phyloP scores from a whole-genome alignment of 35 echinoderm and acorn worm species.

The Apostichopus californicus region DNA sequence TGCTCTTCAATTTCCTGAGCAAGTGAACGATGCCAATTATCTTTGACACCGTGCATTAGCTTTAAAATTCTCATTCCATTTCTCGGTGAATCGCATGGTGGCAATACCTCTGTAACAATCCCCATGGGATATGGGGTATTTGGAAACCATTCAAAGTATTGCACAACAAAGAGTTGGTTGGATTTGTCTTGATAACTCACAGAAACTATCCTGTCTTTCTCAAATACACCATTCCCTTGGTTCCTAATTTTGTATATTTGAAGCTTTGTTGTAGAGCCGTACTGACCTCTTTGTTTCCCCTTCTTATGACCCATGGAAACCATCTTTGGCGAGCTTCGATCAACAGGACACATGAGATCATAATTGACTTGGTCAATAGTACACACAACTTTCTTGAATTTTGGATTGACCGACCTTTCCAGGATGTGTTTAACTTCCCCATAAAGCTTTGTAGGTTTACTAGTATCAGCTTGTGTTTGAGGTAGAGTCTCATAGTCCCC shows the following conservation, averaged over 20 bases:
- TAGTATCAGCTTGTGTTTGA: not conserved
- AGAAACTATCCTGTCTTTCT: slow-evolving; percentile 34
- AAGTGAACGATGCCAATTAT: slow-evolving; percentile 57
- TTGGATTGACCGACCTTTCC: slow-evolving; percentile 63
- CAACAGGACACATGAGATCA: slow-evolving; percentile 87
- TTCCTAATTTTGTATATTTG: slow-evolving; percentile 43
- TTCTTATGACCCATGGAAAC: slow-evolving; percentile 52
- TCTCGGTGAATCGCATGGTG: slow-evolving; percentile 53
- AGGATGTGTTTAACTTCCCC: slow-evolving; percentile 75
- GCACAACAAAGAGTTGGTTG: slow-evolving; percentile 89
- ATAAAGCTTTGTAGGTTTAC: slow-evolving; percentile 71
- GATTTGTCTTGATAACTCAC: slow-evolving; percentile 62
- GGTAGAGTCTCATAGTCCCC: slow-evolving; percentile 14
- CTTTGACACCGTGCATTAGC: slow-evolving; percentile 72
- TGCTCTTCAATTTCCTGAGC: slow-evolving; percentile 36
- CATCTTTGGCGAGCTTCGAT: slow-evolving; percentile 84
- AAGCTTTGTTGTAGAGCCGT: not conserved
- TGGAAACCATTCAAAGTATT: slow-evolving; percentile 67
- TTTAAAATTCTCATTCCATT: slow-evolving; percentile 80
- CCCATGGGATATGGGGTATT: slow-evolving; percentile 81
- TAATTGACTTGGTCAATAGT: slow-evolving; percentile 77
- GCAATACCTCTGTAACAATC: slow-evolving; percentile 77
- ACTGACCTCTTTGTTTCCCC: slow-evolving; percentile 7
- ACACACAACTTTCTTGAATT: slow-evolving; percentile 78
- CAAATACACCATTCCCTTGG: slow-evolving; percentile 37